Base-by-base conservation (phyloP, 1,140 invertebrate genomes). In the Cyclina sinensis region DNA sequence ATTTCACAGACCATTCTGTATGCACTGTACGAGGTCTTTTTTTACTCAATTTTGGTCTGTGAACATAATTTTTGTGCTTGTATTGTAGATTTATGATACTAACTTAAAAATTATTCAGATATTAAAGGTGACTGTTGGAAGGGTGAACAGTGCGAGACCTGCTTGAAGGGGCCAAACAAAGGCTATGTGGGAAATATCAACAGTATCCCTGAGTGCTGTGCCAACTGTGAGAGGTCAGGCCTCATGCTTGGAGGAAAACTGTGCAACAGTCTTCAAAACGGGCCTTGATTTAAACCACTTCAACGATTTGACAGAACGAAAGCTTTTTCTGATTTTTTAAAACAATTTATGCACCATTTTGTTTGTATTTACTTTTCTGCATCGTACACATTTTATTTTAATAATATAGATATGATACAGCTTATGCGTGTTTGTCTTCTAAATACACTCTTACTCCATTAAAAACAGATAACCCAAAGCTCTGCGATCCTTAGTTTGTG, bases 111-210 rank as follows among this genome's bases (percentile, higher is more conserved):
- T 35, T n/a, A 14, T 14, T 30, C 32, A 73, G 68, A 73, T 14
- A 73, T 73, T 35, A 73, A 37, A 35, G 68, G 68, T 2, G 32
- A 32, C 30, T 73, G 68, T 24, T 73, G 68, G 68, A 73, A 73
- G 16, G 68, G 68, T 0, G 30, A 32, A 18, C 68, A 73, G 37
- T 73, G 68, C 14, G 32, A 73, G 18, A 32, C 68, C 0, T 73
- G 68, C 18, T 43, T 73, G 18, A 43, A 37, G 5, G 68, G 30
- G 9, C 68, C 68, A 37, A 73, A 73, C 32, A 73, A 73, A 5
- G 32, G 30, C 12, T 73, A 73, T 16, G 68, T 73, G 21, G 68
- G 68, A 35, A 24, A 35, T 35, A 73, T 73, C 68, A 73, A 73
- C 30, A 43, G 24, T 37, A 37, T 73, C 9, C 39, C 68, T n/a